Conservation (phyloP, 2,888 invertebrate species). For the Elmis aenea region DNA sequence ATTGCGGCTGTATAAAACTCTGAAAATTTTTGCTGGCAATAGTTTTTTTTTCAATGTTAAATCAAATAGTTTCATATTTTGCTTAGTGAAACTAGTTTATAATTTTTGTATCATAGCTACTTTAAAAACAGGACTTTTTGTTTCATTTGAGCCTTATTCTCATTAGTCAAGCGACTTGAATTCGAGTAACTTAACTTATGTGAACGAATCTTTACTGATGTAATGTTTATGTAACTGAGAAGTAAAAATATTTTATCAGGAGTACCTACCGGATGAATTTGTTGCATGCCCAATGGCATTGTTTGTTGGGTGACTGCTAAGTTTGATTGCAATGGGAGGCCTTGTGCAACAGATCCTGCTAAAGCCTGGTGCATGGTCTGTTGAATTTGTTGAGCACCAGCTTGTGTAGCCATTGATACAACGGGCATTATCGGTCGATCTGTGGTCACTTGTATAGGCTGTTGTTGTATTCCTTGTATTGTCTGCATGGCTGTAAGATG, state of each 20-base stretch:
- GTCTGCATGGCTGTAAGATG: conserved; percentile 52
- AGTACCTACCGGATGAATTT: conserved; percentile 58
- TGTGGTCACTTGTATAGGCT: conserved; percentile 45
- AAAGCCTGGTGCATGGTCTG: conserved; percentile 52
- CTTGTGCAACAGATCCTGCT: conserved; percentile 53
- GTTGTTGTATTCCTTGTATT: conserved; percentile 51
- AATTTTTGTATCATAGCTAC: too few species aligned
- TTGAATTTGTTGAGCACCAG: conserved; percentile 52
- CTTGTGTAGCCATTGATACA: conserved; percentile 56
- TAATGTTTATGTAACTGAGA: background rate
- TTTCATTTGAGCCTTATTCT: too few species aligned
- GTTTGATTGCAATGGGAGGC: conserved; percentile 51
- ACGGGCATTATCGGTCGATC: conserved; percentile 61
- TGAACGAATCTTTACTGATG: too few species aligned
- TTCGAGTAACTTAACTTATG: too few species aligned
- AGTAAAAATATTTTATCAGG: conserved; percentile 1
- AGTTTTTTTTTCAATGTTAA: too few species aligned
- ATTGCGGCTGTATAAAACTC: too few species aligned
- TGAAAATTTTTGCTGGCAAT: too few species aligned
- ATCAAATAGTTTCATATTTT: too few species aligned
- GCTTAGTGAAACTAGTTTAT: too few species aligned
- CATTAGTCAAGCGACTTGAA: too few species aligned
- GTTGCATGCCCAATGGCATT: conserved; percentile 51
- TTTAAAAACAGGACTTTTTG: too few species aligned
- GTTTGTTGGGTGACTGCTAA: conserved; percentile 45